A percentile compares a stretch with the other conserved stretches of the same genome.
Evolutionary conservation across 2,113 vertebrate genomes (phyloP).

Genomic region (Pelodiscus sinensis): DNA sequence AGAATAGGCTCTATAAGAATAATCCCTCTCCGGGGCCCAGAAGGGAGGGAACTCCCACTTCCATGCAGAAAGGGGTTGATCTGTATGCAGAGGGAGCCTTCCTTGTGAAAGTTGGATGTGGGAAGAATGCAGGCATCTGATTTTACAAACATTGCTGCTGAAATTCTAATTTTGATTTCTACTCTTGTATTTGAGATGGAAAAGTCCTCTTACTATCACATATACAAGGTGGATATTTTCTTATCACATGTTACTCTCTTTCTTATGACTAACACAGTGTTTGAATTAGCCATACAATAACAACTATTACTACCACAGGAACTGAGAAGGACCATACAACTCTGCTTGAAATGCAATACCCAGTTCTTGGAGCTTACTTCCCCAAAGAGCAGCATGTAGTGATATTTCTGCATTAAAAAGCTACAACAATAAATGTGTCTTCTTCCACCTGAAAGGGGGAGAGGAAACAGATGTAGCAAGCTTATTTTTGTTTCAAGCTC

Average conservation of each 20-base stretch:
- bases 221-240: neutral
- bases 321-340: neutral
- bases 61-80: neutral
- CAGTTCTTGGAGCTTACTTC: neutral
- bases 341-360: neutral
- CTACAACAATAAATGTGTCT: neutral
- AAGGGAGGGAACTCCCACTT: neutral
- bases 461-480: neutral
- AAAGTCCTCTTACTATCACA: neutral
- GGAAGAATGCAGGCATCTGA: neutral
- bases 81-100: neutral
- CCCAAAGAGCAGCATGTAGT: neutral
- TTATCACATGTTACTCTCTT: too few relatives aligned
- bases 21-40: neutral
- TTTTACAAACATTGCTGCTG: neutral
- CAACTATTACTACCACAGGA: neutral
- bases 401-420: neutral
- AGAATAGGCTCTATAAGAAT: neutral
- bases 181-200: neutral
- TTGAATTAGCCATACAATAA: too few relatives aligned
- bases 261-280: too few relatives aligned
- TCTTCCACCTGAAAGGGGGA: neutral
- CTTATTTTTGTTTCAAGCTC: neutral
- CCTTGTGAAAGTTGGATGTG: neutral
- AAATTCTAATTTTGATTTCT: neutral